Evolutionary conservation across 2,888 invertebrate species (phyloP).

Genomic region (Drosophila paranaensis): DNA sequence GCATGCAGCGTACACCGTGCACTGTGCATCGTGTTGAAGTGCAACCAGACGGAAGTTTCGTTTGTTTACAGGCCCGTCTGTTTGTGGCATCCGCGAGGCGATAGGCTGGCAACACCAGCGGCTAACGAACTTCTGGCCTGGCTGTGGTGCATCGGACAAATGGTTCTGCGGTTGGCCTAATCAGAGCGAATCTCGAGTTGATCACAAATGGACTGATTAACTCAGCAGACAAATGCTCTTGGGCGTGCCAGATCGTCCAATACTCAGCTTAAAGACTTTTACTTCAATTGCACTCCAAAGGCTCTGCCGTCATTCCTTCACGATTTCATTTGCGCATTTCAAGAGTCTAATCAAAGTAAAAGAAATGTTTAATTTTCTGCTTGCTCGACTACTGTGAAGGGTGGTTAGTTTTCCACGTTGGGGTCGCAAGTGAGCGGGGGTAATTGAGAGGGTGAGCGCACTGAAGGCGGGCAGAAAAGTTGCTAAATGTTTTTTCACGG

Average conservation of each 20-base stretch:
- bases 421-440: constrained; percentile 13
- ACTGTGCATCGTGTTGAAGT: constrained; percentile 60
- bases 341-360: constrained; percentile 9
- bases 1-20: constrained; percentile 45
- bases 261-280: neutral
- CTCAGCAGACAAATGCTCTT: neutral
- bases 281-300: neutral
- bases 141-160: constrained; percentile 29
- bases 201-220: constrained; percentile 9
- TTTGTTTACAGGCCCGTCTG: constrained; percentile 50
- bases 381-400: constrained; percentile 28
- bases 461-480: neutral
- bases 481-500: constrained; percentile 48
- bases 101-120: constrained; percentile 37
- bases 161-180: constrained; percentile 36
- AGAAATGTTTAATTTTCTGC: constrained; percentile 50
- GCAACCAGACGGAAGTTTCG: constrained; percentile 70
- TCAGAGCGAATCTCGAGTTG: constrained; percentile 25
- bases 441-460: neutral
- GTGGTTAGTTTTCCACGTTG: constrained; percentile 27
- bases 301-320: constrained; percentile 17
- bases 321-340: constrained; percentile 28
- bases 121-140: constrained; percentile 33
- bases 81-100: constrained; percentile 37
- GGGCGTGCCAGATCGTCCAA: neutral